phyloP scores from a whole-genome alignment of 2,113 vertebrate species.

The Calonectris borealis region DNA sequence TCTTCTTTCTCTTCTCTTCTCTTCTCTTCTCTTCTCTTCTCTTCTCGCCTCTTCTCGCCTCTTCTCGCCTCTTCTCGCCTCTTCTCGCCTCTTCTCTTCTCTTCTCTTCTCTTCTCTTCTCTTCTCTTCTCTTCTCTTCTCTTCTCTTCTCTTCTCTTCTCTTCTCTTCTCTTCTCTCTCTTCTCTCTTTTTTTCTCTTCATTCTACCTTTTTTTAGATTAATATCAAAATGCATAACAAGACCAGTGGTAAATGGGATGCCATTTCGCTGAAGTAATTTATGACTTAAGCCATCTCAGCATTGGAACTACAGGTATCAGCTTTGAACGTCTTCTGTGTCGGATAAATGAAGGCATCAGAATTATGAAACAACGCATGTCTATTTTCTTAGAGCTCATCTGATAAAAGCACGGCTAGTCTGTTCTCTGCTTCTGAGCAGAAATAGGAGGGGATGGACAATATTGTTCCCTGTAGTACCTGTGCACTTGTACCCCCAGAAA shows the following conservation, averaged over 20 bases:
- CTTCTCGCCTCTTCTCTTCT: accelerated
- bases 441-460: not conserved
- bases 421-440: not conserved
- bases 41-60: too few relatives aligned
- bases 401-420: not conserved
- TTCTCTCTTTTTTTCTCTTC: too few relatives aligned
- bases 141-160: not conserved
- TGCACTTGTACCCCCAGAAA: not conserved
- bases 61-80: not conserved
- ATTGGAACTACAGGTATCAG: not conserved
- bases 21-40: accelerated
- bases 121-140: not conserved
- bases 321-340: not conserved
- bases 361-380: not conserved
- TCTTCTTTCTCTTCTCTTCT: accelerated
- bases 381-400: not conserved
- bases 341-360: not conserved
- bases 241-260: not conserved
- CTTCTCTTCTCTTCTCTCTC: accelerated
- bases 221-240: not conserved
- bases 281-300: not conserved
- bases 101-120: too few relatives aligned
- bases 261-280: not conserved
- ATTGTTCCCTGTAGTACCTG: not conserved
- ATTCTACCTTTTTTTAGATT: not conserved